Evolutionary conservation across 1,140 invertebrate genomes (phyloP), one percentile per base, ranked within the genome.

Genomic region (Ganaspis sp.): DNA sequence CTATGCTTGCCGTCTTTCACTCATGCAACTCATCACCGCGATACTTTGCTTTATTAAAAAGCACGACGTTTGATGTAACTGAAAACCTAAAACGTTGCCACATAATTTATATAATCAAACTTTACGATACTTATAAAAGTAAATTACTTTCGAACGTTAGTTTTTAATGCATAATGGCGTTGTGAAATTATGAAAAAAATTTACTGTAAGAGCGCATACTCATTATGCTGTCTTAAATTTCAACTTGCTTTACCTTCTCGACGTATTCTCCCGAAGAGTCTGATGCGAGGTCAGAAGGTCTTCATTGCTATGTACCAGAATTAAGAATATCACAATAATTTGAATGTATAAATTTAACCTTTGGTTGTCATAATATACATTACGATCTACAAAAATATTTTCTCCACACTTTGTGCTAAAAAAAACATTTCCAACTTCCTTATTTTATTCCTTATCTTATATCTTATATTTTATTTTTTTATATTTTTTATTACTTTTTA

Each of bases 181-280:
- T 64, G 58, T 26, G 58, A 29, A 64, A 64, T 64, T 64, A 64
- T 29, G 23, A 64, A 34, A 64, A 29, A 64, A 64, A 64, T 64
- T 26, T 29, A 64, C n/a, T 64, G 58, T 26, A n/a, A 34, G 23
- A 34, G 23, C 21, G 54, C 73, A 74, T 72, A 73, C 79, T 84
- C 83, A 85, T 86, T 86, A 86, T 81, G 84, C 82, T 85, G 85
- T 87, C 84, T 87, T 79, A 80, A 78, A 84, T 87, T 85, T 86
- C 84, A 83, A 81, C 3, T 64, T 64, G 26, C 58, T 8, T 3
- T 29, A 64, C 58, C 12, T 26, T 64, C 58, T 64, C 58, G 58
- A 64, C 58, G 26, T 64, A 26, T 29, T 29, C 58, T 64, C 26
- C 23, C 58, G 29, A 29, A 64, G 23, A 64, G 26, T 64, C 12